phyloP scores from a whole-genome alignment of 2,113 vertebrate genomes.

The Desmodus rotundus region DNA sequence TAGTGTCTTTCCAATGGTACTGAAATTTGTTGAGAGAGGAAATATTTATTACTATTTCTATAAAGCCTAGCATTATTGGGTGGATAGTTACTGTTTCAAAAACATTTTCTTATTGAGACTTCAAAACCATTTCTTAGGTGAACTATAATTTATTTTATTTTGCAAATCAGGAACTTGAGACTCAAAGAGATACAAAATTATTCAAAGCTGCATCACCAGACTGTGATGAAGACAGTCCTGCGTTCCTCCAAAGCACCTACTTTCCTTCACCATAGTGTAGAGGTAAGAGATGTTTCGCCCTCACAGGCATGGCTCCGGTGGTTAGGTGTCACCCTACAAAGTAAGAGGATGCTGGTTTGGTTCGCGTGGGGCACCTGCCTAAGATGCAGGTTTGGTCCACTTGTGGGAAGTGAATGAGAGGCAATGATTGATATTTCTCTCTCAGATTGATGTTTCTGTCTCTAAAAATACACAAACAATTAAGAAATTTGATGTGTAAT shows the following conservation, averaged over 20 bases:
- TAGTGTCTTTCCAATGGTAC: too few relatives aligned
- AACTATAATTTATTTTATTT: background rate
- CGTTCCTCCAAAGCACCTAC: background rate
- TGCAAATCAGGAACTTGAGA: background rate
- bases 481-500: background rate
- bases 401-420: too few relatives aligned
- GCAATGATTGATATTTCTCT: too few relatives aligned
- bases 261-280: background rate
- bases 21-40: too few relatives aligned
- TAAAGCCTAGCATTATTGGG: background rate
- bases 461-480: too few relatives aligned
- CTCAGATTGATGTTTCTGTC: too few relatives aligned
- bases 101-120: background rate
- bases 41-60: background rate
- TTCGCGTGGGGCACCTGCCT: too few relatives aligned
- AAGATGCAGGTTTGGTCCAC: too few relatives aligned
- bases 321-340: too few relatives aligned
- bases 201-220: background rate
- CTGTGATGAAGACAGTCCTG: background rate
- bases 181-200: background rate
- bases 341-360: too few relatives aligned
- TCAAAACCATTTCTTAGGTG: background rate
- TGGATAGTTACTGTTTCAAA: background rate
- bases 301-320: too few relatives aligned
- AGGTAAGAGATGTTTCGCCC: background rate